These are phyloP conservation scores for Piscicola geometra DNA, from an alignment of 2,888 invertebrate genomes.

Conservation along the genomic window DNA sequence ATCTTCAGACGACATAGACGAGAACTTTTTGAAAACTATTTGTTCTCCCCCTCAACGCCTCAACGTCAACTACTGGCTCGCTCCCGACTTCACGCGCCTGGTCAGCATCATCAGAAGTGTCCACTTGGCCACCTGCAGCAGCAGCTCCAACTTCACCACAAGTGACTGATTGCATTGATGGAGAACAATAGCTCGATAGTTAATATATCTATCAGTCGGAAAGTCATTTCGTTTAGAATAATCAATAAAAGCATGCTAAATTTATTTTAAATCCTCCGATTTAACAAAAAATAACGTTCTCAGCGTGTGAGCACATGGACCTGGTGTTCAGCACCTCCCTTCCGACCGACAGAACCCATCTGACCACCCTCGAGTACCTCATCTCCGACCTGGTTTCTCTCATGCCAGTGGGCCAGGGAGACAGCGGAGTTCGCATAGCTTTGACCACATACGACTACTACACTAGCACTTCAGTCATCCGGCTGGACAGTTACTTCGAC, in stretches of 20 bases:
- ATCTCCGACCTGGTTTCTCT: conserved; percentile 17
- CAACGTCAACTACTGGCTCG: conserved; percentile 39
- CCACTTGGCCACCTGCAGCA: conserved; percentile 37
- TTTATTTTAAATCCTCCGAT: too few relatives aligned
- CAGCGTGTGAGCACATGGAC: conserved; percentile 31
- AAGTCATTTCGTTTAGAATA: too few relatives aligned
- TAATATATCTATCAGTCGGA: too few relatives aligned
- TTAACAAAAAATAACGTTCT: too few relatives aligned
- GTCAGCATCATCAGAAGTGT: conserved; percentile 35
- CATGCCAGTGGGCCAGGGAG: conserved; percentile 25
- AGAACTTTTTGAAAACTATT: conserved; percentile 34
- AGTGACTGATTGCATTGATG: too few relatives aligned
- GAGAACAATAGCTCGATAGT: too few relatives aligned
- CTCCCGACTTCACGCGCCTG: conserved; percentile 39
- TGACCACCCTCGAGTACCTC: conserved; percentile 12
- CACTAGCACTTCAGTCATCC: background rate
- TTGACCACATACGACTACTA: conserved; percentile 34
- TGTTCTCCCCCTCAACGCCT: conserved; percentile 39
- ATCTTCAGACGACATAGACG: conserved; percentile 35
- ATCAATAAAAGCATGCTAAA: too few relatives aligned
- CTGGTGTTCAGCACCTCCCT: conserved; percentile 29
- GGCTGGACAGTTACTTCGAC: conserved; percentile 3
- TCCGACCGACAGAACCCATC: conserved; percentile 5
- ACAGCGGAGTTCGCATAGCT: conserved; percentile 4
- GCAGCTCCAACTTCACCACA: conserved; percentile 28